Percentiles rank a stretch among this genome's conserved stretches.
Evolutionary conservation across 2,113 vertebrate species (phyloP).

Genomic region (Stegastes partitus): DNA sequence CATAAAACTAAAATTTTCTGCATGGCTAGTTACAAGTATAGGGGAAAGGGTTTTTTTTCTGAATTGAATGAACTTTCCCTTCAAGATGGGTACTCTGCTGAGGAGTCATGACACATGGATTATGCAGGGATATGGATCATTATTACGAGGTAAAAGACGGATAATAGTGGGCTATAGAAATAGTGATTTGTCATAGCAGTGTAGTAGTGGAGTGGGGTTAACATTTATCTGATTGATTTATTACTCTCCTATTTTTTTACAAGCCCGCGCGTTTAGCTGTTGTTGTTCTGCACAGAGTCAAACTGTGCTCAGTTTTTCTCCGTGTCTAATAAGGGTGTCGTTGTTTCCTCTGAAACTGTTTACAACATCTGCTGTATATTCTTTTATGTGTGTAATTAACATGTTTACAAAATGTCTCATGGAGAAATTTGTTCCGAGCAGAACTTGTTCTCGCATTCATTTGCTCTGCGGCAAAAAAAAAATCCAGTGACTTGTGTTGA

Average conservation of each 20-base stretch:
- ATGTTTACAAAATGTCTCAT: conserved; percentile 37
- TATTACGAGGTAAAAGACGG: conserved; percentile 21
- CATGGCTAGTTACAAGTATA: conserved; percentile 16
- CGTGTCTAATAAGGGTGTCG: not conserved
- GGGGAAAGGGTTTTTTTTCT: conserved; percentile 14
- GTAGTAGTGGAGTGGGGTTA: not conserved
- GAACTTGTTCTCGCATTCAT: conserved; percentile 39
- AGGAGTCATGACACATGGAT: conserved; percentile 41
- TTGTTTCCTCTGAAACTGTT: not conserved
- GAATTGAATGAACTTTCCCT: conserved; percentile 41
- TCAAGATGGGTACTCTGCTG: conserved; percentile 40
- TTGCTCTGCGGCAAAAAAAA: conserved; percentile 39
- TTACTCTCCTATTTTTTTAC: not conserved
- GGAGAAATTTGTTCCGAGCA: conserved; percentile 19
- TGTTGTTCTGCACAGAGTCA: not conserved
- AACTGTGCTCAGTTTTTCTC: not conserved
- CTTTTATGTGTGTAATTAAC: conserved; percentile 9
- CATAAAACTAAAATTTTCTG: conserved; percentile 38
- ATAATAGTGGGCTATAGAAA: conserved; percentile 6
- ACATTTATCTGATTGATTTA: not conserved
- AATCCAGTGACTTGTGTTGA: conserved; percentile 48
- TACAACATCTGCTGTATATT: not conserved
- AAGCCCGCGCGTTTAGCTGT: not conserved
- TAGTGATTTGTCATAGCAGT: not conserved
- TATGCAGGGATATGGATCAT: conserved; percentile 43